Conservation (phyloP, 92 coral and sea anemone species). For the Umimayanthus chanpuru region DNA sequence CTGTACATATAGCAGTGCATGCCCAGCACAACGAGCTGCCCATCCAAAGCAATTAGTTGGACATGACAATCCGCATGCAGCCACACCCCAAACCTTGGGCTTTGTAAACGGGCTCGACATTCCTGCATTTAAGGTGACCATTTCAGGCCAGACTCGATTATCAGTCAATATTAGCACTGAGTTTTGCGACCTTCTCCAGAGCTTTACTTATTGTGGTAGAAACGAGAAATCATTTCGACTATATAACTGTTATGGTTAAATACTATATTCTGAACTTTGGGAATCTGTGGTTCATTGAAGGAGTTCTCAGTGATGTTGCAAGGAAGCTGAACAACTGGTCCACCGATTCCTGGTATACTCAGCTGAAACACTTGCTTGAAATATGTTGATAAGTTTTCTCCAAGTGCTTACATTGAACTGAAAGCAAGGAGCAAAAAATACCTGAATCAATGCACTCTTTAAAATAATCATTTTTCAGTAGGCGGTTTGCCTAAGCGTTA, state of each 20-base stretch:
- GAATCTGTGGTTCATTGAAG: neutral
- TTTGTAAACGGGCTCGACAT: neutral
- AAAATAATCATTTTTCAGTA: too few relatives aligned
- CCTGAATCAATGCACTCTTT: neutral
- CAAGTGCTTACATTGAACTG: neutral
- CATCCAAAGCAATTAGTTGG: neutral
- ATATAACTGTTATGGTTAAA: neutral
- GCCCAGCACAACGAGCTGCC: neutral
- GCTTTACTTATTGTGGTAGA: too few relatives aligned
- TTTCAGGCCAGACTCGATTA: neutral
- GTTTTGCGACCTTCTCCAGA: too few relatives aligned
- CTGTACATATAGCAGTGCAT: neutral
- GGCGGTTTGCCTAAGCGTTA: too few relatives aligned
- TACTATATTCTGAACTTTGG: too few relatives aligned
- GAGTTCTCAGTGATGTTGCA: neutral
- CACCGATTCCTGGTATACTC: neutral
- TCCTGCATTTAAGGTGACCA: neutral
- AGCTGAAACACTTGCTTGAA: neutral
- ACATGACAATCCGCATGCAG: neutral
- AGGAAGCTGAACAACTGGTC: neutral
- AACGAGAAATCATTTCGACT: too few relatives aligned
- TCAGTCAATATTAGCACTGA: neutral
- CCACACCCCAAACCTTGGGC: constrained; percentile 4
- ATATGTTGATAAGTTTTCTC: neutral
- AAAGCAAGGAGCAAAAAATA: neutral